phyloP scores from a whole-genome alignment of 1,140 invertebrate genomes.

The Coptotermes formosanus region DNA sequence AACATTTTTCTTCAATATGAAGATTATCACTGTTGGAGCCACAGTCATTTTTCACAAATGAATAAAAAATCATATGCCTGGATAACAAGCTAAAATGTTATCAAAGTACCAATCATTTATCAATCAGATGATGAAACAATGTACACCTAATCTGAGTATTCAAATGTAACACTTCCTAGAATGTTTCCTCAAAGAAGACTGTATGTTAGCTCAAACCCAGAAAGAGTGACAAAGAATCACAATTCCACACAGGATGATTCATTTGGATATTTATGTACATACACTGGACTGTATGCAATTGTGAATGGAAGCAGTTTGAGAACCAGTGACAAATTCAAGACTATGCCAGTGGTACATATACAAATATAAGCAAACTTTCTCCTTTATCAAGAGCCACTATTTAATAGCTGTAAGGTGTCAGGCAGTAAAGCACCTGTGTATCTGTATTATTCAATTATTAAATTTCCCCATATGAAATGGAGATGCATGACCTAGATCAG shows the following conservation, averaged over 20 bases:
- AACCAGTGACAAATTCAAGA: no score
- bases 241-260: background rate
- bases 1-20: slow-evolving; percentile 29
- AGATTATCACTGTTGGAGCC: slow-evolving; percentile 28
- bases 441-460: no score
- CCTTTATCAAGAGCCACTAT: no score
- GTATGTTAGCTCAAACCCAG: background rate
- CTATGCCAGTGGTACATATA: no score
- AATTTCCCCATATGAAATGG: no score
- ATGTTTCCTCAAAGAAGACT: background rate
- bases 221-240: background rate
- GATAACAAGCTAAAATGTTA: slow-evolving; percentile 17
- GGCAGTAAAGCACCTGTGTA: no score
- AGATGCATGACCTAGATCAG: no score
- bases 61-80: slow-evolving; percentile 15
- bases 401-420: no score
- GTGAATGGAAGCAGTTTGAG: background rate
- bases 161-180: slow-evolving; percentile 9
- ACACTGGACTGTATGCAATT: background rate
- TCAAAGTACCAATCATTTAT: background rate
- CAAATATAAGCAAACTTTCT: no score
- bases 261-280: background rate
- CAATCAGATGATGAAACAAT: background rate
- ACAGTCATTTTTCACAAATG: slow-evolving; percentile 27
- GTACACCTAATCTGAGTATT: background rate